Evolutionary conservation across 2,113 vertebrate species (phyloP), one percentile per base, ranked within the genome.

Genomic region (Sorex fumeus): DNA sequence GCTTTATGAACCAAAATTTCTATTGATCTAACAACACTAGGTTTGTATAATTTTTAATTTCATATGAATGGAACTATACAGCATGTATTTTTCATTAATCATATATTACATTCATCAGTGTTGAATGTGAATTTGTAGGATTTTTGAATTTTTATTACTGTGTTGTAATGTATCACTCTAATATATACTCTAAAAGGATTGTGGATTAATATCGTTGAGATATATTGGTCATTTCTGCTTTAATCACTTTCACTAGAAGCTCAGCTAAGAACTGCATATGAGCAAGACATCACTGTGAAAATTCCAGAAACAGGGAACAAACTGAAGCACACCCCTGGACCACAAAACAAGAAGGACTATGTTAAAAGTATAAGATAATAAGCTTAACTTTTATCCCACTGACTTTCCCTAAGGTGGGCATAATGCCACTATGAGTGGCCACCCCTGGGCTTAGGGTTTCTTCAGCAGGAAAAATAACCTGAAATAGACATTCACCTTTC

Each of bases 1-100:
- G 12, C 6, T 36, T 85, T 36, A 18, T 74, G 34, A 80, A 11
- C 32, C 50, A 74, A 50, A 23, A 80, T 9, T 32, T 66, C 85
- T 80, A 79, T 25, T 67, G 45, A 89, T 21, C 6, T 79, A 43
- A 64, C 18, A 47, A 93, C 1, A 64, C 47, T 80, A 57, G 6
- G 72, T 79, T 85, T 60, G 2, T 80, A 34, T 74, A 23, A 30
- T 93, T n/a, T 80, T n/a, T 27, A 53, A n/a, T 13, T 36, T 91
- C 57, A 66, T 66, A 32, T 74, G 74, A 75, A 67, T 75, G 28
- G 40, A 87, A 75, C 43, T 4, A 87, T 74, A 67, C 7, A 53
- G 10, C 7, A 1, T 19, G 12, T 45, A 87, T 67, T 21, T 30
- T 74, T 74, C 28, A n/a, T 36, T 93, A 81, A 75, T 57, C 8